phyloP scores from a whole-genome alignment of 2,113 vertebrate species.

The Acinonyx jubatus region DNA sequence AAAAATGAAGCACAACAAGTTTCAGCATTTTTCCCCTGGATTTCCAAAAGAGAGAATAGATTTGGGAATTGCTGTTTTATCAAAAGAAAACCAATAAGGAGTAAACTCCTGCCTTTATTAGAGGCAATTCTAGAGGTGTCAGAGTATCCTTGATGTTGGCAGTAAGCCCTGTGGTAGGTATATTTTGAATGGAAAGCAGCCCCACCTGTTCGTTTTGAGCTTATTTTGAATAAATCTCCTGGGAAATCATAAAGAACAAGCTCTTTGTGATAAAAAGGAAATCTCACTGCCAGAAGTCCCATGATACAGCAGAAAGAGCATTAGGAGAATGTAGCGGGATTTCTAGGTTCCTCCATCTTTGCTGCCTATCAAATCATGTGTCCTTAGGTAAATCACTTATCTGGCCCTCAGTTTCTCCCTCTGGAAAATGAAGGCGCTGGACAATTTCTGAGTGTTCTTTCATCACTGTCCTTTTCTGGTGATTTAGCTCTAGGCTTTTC shows the following conservation, averaged over 20 bases:
- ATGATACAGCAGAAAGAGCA: neutral
- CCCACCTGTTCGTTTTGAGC: neutral
- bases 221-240: conserved; percentile 28
- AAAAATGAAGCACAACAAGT: neutral
- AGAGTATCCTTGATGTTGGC: neutral
- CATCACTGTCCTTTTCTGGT: neutral
- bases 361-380: neutral
- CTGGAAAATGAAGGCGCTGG: neutral
- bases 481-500: neutral
- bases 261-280: neutral
- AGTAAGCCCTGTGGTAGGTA: neutral
- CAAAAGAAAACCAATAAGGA: neutral
- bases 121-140: neutral
- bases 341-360: neutral
- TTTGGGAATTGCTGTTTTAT: neutral
- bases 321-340: neutral
- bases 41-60: neutral
- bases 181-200: neutral
- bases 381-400: neutral
- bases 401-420: neutral
- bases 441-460: neutral
- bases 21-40: neutral
- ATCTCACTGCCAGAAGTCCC: neutral
- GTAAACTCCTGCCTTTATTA: neutral
- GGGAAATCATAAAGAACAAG: neutral